Percentiles rank a stretch among this genome's conserved stretches.
phyloP scores from a whole-genome alignment of 2,888 invertebrate species.

The Mythimna impura region DNA sequence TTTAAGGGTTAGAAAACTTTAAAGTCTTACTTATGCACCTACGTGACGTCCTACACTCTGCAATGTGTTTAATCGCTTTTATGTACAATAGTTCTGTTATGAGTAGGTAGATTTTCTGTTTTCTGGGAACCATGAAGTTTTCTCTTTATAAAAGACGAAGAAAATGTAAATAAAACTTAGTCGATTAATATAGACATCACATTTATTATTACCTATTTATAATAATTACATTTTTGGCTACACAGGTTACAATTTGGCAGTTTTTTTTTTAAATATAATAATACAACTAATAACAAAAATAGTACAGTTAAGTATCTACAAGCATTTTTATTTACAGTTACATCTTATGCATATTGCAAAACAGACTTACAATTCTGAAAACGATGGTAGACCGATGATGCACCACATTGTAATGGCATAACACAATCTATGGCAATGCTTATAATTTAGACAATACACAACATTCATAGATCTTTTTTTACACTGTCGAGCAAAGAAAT shows the following conservation, averaged over 20 bases:
- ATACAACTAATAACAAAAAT: constrained; percentile 49
- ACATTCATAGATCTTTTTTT: neutral
- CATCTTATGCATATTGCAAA: constrained; percentile 10
- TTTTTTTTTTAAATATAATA: constrained; percentile 52
- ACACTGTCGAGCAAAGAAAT: neutral
- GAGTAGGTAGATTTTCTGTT: neutral
- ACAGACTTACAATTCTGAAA: neutral
- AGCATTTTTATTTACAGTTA: constrained; percentile 54
- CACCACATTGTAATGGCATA: neutral
- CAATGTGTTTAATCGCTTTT: no score
- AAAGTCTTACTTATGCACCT: no score
- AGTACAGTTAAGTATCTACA: constrained; percentile 50
- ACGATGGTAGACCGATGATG: neutral
- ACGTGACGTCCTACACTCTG: no score
- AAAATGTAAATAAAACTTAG: constrained; percentile 8
- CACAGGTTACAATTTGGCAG: constrained; percentile 65
- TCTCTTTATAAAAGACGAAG: neutral
- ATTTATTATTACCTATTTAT: constrained; percentile 60
- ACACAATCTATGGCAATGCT: no score
- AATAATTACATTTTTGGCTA: constrained; percentile 59
- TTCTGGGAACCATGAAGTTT: neutral
- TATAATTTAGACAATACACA: neutral
- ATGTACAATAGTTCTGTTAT: neutral
- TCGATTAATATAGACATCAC: constrained; percentile 55
- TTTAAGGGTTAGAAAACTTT: neutral